Evolutionary conservation across 2,113 vertebrate genomes (phyloP), one percentile per base, ranked within the genome.

Genomic region (Meriones unguiculatus): DNA sequence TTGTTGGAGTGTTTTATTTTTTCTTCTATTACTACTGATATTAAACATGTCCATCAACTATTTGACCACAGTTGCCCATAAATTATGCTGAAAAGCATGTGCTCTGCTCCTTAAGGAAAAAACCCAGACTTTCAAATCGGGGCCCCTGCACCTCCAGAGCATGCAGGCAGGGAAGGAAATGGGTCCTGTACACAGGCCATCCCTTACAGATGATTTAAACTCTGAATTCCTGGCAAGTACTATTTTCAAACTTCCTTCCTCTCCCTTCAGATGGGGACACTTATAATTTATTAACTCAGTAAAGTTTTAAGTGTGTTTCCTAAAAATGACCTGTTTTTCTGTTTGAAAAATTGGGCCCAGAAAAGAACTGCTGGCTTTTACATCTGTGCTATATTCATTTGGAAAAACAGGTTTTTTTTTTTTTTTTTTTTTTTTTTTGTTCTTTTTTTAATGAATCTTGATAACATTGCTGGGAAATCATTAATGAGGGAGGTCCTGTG

Each of bases 241-340:
- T 80, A 13, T 77, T 96, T 95, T 57, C 81, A 91, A 92, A 32
- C 8, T 89, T 94, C 38, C 22, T 38, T 86, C 22, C 15, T 22
- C 5, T 35, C 7, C 87, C 70, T 77, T 90, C 59, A 85, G 85
- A 96, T 30, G 75, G 2, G 10, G 91, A 84, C 65, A 25, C 35
- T 81, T 86, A 41, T 86, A 54, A 96, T 52, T 97, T 80, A 95
- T 80, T 87, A 89, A 87, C 50, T 89, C 88, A 80, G 28, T 94
- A 84, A 87, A 78, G 14, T 80, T 81, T 76, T 93, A 67, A 87
- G 41, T 28, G 75, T 80, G 24, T 81, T 97, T 97, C 80, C 80
- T 94, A 76, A 93, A 96, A 89, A 46, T 84, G 73, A 78, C 50
- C 93, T 38, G 87, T 41, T 81, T 93, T 89, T 67, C 81, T 41